phyloP scores from a whole-genome alignment of 1,140 invertebrate species.

The Brachionus rubens region DNA sequence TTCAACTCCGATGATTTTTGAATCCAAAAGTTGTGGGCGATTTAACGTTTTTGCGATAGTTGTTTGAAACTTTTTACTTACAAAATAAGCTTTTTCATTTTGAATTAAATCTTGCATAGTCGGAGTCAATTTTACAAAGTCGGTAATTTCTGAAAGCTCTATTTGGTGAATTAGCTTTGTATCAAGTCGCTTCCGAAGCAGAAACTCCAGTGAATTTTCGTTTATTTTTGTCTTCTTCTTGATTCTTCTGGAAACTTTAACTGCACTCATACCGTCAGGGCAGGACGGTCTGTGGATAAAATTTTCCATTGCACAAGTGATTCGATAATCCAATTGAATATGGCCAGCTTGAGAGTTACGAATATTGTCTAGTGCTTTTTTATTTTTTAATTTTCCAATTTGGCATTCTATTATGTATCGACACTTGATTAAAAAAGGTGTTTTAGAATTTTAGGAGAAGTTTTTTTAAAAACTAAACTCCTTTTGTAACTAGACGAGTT shows the following conservation, averaged over 20 bases:
- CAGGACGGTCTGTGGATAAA: not conserved
- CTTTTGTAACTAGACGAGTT: too few species aligned
- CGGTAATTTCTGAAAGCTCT: not conserved
- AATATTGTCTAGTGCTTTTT: not conserved
- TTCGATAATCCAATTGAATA: slow-evolving; percentile 7
- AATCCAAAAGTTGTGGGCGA: not conserved
- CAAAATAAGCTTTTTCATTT: not conserved
- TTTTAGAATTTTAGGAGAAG: too few species aligned
- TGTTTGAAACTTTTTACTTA: not conserved
- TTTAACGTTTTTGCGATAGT: too few species aligned
- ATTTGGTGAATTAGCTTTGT: not conserved
- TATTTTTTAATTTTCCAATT: not conserved
- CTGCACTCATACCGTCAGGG: not conserved
- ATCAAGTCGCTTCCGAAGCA: not conserved
- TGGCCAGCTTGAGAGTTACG: not conserved
- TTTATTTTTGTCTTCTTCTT: not conserved
- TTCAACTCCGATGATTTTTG: not conserved
- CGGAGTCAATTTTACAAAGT: not conserved
- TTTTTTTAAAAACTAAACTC: not conserved
- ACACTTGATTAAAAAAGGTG: too few species aligned
- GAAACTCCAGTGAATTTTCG: not conserved
- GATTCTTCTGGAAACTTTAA: not conserved
- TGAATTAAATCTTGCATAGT: not conserved
- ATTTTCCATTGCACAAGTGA: not conserved
- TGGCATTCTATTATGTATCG: not conserved